Evolutionary conservation across 2,797 vertebrate genomes (phyloP), one percentile per base, ranked within the genome.

Genomic region (Nannoperca australis): DNA sequence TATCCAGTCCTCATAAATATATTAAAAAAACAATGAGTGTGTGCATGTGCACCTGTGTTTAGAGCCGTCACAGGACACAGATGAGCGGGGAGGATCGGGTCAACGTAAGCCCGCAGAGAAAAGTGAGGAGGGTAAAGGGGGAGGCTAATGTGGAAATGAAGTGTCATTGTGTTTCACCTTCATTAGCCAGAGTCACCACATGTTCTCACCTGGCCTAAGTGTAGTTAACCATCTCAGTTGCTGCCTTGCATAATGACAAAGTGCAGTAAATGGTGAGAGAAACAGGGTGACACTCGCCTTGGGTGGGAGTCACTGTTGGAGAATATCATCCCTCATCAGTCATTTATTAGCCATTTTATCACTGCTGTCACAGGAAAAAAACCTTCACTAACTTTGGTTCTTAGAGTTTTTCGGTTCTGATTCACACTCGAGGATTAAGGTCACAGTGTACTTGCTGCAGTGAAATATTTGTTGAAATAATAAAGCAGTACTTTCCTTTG

Each of bases 91-190:
- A 77, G 75, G 85, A 89, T 89, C 61, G 8, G 89, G 90, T 93
- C 90, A 90, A 81, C 4, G 42, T 8, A 40, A 89, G 72, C 78
- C 87, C 65, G 81, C 84, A 62, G 82, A 89, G 88, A 76, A 73
- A 77, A 88, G 73, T 11, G 66, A 65, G 76, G 63, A 66, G 53
- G 70, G 81, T 77, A 58, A 78, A 68, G 59, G 58, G 79, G 79
- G 80, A 62, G 78, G 75, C 78, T 90, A 85, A 77, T 87, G 88
- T 88, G 88, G 89, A 89, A 90, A 89, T 88, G 56, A 86, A 91
- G 78, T 91, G 88, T 90, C 90, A 88, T 89, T 88, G 89, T 85
- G 73, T 86, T 91, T 92, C 92, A 92, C 92, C 89, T 91, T 93
- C 90, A 94, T 92, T 94, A 92, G 81, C 79, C 79, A 68, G 86